phyloP scores from a whole-genome alignment of 1,140 invertebrate genomes.

The Sinella curviseta region DNA sequence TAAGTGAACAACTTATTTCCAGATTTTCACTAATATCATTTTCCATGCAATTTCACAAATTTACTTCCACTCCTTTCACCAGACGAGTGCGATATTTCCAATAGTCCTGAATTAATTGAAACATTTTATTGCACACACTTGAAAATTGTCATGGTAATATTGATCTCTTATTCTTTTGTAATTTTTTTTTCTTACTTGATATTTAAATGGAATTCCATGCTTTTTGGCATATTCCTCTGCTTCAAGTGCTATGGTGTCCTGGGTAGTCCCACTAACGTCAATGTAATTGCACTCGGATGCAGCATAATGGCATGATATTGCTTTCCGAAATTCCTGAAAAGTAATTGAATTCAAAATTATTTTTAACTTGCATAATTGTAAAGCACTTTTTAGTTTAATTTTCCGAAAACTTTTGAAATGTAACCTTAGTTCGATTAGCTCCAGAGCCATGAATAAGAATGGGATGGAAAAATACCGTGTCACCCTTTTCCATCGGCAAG shows the following conservation, averaged over 20 bases:
- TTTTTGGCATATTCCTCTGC: constrained; percentile 60
- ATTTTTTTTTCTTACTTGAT: constrained; percentile 29
- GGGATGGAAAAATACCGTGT: constrained; percentile 90
- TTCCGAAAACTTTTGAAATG: too few relatives aligned
- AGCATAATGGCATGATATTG: constrained; percentile 82
- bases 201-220: constrained; percentile 48
- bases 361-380: too few relatives aligned
- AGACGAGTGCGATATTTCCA: constrained; percentile 53
- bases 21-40: too few relatives aligned
- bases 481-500: constrained; percentile 78
- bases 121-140: too few relatives aligned
- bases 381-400: too few relatives aligned
- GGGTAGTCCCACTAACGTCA: constrained; percentile 68
- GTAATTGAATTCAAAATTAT: too few relatives aligned
- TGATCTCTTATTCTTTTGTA: too few relatives aligned
- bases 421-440: constrained; percentile 69
- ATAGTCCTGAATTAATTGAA: constrained; percentile 51
- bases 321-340: constrained; percentile 67
- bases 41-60: constrained; percentile 53
- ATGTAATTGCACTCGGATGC: constrained; percentile 72
- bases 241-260: constrained; percentile 70
- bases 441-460: constrained; percentile 83
- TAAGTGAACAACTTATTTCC: too few relatives aligned
- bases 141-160: constrained; percentile 11
- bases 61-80: constrained; percentile 51